Base-by-base conservation (phyloP, 64 coral and sea anemone species). In the Porites australiensis region DNA sequence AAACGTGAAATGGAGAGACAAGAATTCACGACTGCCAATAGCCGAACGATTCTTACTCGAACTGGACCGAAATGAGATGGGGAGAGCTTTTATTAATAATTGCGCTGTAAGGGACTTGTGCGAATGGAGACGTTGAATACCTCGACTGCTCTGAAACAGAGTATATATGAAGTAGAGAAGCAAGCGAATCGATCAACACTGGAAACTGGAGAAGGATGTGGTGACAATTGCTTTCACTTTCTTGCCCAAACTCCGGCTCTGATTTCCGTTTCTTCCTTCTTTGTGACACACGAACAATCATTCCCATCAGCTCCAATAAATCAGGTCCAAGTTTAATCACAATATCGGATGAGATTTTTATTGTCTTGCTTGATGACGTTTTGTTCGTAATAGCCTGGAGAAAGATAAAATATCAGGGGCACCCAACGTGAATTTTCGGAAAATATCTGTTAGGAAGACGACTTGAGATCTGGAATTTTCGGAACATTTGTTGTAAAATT, bases 91-190 rank as follows among this genome's bases (percentile, higher is more conserved):
- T 37, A 0, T 37, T 37, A 37, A 37, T 37, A 37, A 0, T 37
- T 37, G 27, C 27, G 27, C 27, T 57, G 54, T 57, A 57, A 19
- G 18, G 66, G 27, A 37, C 27, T 37, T 0, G 13, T 70, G 50
- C 6, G 16, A 22, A 54, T 16, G 20, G 48, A 18, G 19, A 9
- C 16, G 22, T 27, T 27, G 10, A 46, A 60, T 92, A 92, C 90
- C 90, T 86, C 1, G 82, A 92, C 9, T 78, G 82, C 23, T 86
- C 68, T 22, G 90, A 63, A 14, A 92, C 19, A 3, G 44, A 15
- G 72, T 67, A 92, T 22, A 92, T 84, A 70, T 92, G 71, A 14
- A 92, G 57, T 59, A 92, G 22, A 11, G 71, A 66, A 23, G 90
- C 67, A 23, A 65, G 77, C 0, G 58, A 86, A 68, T 92, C 90